phyloP scores from a whole-genome alignment of 2,113 vertebrate species.

The Conger conger region DNA sequence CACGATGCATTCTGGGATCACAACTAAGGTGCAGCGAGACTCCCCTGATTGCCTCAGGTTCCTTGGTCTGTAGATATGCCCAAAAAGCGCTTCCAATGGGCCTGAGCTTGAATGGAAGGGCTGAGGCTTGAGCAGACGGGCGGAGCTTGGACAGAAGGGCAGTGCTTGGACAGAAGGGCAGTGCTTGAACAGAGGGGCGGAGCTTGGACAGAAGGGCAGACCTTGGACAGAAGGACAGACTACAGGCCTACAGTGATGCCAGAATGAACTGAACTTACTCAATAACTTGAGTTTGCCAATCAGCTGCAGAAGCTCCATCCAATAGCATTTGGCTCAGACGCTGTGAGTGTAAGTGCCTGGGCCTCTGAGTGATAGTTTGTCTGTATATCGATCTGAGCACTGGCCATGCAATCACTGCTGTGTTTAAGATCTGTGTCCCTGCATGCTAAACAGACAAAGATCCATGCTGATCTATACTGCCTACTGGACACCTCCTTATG shows the following conservation, averaged over 20 bases:
- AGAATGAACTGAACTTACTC: not conserved
- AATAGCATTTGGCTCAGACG: too few relatives aligned
- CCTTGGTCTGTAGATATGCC: too few relatives aligned
- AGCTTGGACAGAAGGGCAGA: too few relatives aligned
- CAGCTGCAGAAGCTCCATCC: too few relatives aligned
- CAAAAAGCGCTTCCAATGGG: not conserved
- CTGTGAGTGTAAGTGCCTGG: not conserved
- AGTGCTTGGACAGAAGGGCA: too few relatives aligned
- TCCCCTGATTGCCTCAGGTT: not conserved
- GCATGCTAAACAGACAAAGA: not conserved
- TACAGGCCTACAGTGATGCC: not conserved
- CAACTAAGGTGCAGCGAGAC: not conserved
- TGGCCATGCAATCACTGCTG: not conserved
- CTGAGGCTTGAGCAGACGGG: too few relatives aligned
- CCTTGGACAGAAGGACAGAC: too few relatives aligned
- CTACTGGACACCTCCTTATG: not conserved
- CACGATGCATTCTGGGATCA: not conserved
- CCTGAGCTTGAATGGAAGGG: too few relatives aligned
- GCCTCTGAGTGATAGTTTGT: not conserved
- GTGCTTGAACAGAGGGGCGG: too few relatives aligned
- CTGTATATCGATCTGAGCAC: not conserved
- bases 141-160: too few relatives aligned
- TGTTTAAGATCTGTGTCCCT: not conserved
- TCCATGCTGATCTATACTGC: not conserved
- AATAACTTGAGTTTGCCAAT: not conserved